A percentile compares a stretch with the other conserved stretches of the same genome.
Conservation (phyloP, 2,888 invertebrate genomes). For the Leptarthrus brevirostris region DNA sequence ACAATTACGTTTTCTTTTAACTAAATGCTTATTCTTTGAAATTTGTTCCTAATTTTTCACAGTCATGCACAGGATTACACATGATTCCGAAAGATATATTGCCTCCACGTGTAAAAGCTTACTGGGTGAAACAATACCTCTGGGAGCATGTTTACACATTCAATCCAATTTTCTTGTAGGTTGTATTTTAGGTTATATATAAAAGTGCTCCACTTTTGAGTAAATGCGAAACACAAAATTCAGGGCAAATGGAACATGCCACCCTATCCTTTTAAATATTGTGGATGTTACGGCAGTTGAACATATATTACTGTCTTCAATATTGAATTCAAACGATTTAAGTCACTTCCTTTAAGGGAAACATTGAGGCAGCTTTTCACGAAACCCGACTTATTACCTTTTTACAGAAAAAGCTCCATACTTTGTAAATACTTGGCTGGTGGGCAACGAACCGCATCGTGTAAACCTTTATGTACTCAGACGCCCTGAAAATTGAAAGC, state of each 20-base stretch:
- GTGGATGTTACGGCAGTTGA: slow-evolving; percentile 25
- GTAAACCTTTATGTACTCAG: slow-evolving; percentile 51
- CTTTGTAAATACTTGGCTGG: background rate
- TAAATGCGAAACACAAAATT: background rate
- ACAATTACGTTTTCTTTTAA: no score
- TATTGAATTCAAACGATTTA: slow-evolving; percentile 39
- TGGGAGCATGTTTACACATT: no score
- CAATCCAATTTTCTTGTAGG: slow-evolving; percentile 24
- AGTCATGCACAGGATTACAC: no score
- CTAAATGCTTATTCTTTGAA: no score
- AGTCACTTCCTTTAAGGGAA: background rate
- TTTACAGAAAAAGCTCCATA: slow-evolving; percentile 14
- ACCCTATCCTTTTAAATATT: background rate
- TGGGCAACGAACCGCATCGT: slow-evolving; percentile 49
- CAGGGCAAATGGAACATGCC: slow-evolving; percentile 16
- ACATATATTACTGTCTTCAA: slow-evolving; percentile 40
- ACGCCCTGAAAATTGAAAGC: slow-evolving; percentile 53
- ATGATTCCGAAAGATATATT: no score
- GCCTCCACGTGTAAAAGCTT: no score
- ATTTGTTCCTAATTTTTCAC: no score
- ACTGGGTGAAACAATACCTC: no score
- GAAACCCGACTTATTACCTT: slow-evolving; percentile 30
- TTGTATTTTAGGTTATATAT: background rate
- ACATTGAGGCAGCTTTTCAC: background rate
- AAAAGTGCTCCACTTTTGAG: no score